Conservation (phyloP, 2,113 vertebrate genomes). For the Bubo bubo region DNA sequence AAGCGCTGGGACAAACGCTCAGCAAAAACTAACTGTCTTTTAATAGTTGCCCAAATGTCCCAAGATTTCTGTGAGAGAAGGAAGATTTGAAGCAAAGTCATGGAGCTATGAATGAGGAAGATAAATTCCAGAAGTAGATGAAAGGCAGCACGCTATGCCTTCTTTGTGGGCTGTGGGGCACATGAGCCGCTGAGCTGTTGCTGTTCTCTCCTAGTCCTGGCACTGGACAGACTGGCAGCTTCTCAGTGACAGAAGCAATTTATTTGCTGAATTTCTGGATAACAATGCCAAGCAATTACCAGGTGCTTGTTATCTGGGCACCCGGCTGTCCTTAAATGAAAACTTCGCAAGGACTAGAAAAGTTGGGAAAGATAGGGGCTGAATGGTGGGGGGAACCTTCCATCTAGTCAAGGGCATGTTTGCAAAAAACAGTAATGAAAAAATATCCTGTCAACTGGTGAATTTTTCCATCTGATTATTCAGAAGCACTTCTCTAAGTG, state of each 20-base stretch:
- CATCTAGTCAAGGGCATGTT: not conserved
- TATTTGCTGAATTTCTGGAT: not conserved
- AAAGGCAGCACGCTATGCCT: not conserved
- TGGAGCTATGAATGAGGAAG: not conserved
- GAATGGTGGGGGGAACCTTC: not conserved
- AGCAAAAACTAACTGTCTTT: not conserved
- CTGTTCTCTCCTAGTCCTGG: not conserved
- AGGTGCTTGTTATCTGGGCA: not conserved
- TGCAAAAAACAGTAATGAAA: not conserved
- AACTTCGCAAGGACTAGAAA: not conserved
- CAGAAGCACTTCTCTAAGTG: not conserved
- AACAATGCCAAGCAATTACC: not conserved
- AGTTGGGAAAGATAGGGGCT: not conserved
- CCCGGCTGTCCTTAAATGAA: not conserved
- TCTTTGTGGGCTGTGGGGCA: not conserved
- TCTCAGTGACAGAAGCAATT: not conserved
- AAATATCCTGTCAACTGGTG: not conserved
- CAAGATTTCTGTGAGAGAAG: not conserved
- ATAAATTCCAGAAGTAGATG: not conserved
- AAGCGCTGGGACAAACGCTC: not conserved
- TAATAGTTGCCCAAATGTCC: not conserved
- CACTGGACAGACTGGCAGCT: not conserved
- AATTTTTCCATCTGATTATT: not conserved
- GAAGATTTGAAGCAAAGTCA: not conserved
- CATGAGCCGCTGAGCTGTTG: not conserved